Base-by-base conservation (phyloP, 2,888 invertebrate species). In the Gonocerus acuteangulatus region DNA sequence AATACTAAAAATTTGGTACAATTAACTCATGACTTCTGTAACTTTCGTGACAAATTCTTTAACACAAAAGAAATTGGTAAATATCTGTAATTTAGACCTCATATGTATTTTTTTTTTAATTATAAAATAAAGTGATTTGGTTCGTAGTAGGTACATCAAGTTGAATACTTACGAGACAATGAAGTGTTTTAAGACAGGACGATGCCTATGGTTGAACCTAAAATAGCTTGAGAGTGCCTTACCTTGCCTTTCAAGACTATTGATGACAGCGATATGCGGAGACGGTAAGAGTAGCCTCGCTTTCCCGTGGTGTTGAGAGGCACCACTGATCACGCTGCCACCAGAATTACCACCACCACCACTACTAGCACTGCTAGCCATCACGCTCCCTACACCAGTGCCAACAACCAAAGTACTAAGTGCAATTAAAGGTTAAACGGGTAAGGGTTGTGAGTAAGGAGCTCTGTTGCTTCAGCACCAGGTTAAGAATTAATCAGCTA, bases 231-330 rank as follows among this genome's bases (percentile, higher is more conserved):
- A 19, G 27, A 34, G 11, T 58, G 21, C 16, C 48, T 58, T 34
- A 60, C 60, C 60, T 60, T 34, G 48, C 48, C 22, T 36, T n/a
- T 60, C 60, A 42, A 49, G 49, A 51, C 23, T 60, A 48, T 49
- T 60, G 36, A 60, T 34, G 18, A 60, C 49, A 34, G 60, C 48
- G 19, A 60, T 49, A 49, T 60, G 60, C 1, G 60, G 39, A 22
- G 49, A 23, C 2, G 49, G 42, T 22, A 49, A 36, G 11, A 60
- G 48, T 18, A 60, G 60, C 19, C 48, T 47, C n/a, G 58, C n/a
- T 21, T 58, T 58, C 21, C 36, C 34, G 34, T 58, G 58, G 34
- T 32, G 18, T n/a, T 18, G n/a, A 51, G 16, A 36, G 6, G 36
- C 52, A 32, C 52, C 15, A 9, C 42, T 34, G 36, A 48, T 39